These are phyloP conservation scores for Flexamia atlantica DNA, from an alignment of 2,888 invertebrate genomes.

Conservation along the genomic window DNA sequence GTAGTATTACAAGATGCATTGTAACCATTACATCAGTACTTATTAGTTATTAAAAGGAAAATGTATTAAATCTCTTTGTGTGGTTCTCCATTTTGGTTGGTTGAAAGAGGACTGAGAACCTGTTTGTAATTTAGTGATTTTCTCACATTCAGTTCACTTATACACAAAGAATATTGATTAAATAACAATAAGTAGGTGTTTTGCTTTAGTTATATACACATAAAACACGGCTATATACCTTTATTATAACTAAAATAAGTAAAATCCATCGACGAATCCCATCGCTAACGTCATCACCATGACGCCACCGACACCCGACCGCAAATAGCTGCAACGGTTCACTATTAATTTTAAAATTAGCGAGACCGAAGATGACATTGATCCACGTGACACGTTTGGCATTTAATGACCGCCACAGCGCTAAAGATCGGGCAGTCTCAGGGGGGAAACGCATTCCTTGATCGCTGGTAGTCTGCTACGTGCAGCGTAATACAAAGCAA, in stretches of 20 bases:
- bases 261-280: slow-evolving; percentile 40
- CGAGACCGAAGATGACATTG: slow-evolving; percentile 78
- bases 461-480: slow-evolving; percentile 70
- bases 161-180: neutral
- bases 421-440: slow-evolving; percentile 69
- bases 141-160: too few species aligned
- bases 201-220: neutral
- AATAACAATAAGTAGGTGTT: neutral
- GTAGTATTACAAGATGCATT: neutral
- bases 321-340: slow-evolving; percentile 61
- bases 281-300: slow-evolving; percentile 68
- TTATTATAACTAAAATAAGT: slow-evolving; percentile 20
- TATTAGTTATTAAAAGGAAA: neutral
- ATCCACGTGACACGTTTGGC: slow-evolving; percentile 80
- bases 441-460: slow-evolving; percentile 69
- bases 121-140: neutral
- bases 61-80: slow-evolving; percentile 63
- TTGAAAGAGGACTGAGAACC: slow-evolving; percentile 61
- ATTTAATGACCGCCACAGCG: slow-evolving; percentile 69
- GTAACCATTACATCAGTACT: neutral
- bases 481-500: slow-evolving; percentile 70
- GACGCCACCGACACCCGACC: slow-evolving; percentile 67
- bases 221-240: neutral
- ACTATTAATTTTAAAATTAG: slow-evolving; percentile 64
- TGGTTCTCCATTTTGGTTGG: slow-evolving; percentile 69